Evolutionary conservation across 53 echinoderm and acorn worm species (phyloP), one percentile per base, ranked within the genome.

Genomic region (Holothuria scabra): DNA sequence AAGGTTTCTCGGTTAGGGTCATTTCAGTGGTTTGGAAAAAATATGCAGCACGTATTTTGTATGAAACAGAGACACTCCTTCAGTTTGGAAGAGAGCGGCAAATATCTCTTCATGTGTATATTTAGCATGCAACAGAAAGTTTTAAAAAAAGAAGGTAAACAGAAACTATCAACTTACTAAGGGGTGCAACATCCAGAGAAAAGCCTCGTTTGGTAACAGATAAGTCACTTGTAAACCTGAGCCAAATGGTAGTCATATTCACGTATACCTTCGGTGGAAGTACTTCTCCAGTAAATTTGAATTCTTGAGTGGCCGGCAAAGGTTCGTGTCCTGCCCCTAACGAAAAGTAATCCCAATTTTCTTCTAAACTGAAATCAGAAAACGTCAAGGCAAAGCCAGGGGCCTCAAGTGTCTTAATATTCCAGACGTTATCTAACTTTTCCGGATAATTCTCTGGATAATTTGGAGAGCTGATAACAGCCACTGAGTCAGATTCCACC

Each of bases 211-310:
- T 55, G 12, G 76, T 76, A 19, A 52, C 52, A 24, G 76, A 76
- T 18, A 76, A 55, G 23, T 76, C 76, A 76, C 76, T 76, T 29
- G 76, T 76, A 22, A 76, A 76, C 25, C 76, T 76, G 52, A 76
- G 48, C 76, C 76, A 76, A 46, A 76, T 46, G 28, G 23, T 55
- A 52, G 21, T 24, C 26, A 12, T 16, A 8, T 21, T 4, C 12
- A 76, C 19, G 24, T 12, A 8, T 26, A 28, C 8, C 8, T 44
- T 28, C 8, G 11, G 25, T 21, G 76, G 52, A 21, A 76, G 3
- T 14, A 8, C 1, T 3, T 49, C 7, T 23, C 76, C 76, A 10
- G 56, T 76, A 76, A 76, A 76, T 28, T 22, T 28, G 4, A 55
- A 28, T 2, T 22, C 3, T 25, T 19, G 21, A 28, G 76, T 28